Evolutionary conservation across 2,888 invertebrate species (phyloP), one percentile per base, ranked within the genome.

Genomic region (Chrysolina oricalcia): DNA sequence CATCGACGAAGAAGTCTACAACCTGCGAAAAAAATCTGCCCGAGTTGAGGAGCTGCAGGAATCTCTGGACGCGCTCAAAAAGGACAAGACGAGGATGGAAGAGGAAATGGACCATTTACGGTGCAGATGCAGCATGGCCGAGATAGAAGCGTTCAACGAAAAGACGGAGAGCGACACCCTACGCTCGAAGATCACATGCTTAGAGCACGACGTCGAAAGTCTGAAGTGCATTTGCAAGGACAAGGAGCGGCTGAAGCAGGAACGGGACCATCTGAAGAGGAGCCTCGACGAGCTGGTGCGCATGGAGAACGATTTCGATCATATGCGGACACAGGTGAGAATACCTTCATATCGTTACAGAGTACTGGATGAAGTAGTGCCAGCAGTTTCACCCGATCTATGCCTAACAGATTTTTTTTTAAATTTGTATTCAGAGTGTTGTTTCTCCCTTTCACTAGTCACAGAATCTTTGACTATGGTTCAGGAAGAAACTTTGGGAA

Each of bases 221-320:
- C 74, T 86, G 53, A 81, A 82, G 69, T 83, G 78, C 50, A 48
- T 81, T 5, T 81, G 80, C 53, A 81, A 82, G 41, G 83, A 84
- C 70, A 83, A 85, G 10, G 88, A 88, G 64, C 75, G 87, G 13
- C 72, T 88, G 69, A 80, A 83, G 75, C 80, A 85, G 23, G 89
- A 89, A 82, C 80, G 86, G 27, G 86, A 88, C 75, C 81, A 86
- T 59, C 76, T 85, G 59, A 80, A 81, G 71, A 70, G 65, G 27
- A 79, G 77, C 66, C 46, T 85, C 8, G 82, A 85, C 21, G 87
- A 88, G 75, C 64, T 87, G 27, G 67, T 81, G 1, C 79, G 82
- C 6, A 81, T 87, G 75, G 87, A 87, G 76, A 75, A 80, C 13
- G 87, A 88, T 74, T 87, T 85, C 66, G 85, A 85, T 63, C 80